phyloP scores from a whole-genome alignment of 2,113 vertebrate species.

The Chiloscyllium plagiosum region DNA sequence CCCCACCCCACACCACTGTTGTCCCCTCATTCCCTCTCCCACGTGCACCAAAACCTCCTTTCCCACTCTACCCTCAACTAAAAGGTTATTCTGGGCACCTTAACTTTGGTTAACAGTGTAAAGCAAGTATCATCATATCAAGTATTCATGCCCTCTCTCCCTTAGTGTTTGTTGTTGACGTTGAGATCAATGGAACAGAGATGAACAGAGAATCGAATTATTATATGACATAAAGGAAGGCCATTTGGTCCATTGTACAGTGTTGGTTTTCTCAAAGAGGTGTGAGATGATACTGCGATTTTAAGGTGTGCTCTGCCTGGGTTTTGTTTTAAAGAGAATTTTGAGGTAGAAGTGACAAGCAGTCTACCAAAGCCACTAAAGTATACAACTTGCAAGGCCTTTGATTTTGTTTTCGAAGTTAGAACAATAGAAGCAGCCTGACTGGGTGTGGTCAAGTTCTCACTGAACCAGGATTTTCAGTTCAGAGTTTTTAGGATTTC shows the following conservation, averaged over 20 bases:
- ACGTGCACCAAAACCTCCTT: too few relatives aligned
- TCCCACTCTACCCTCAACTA: neutral
- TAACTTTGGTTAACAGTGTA: neutral
- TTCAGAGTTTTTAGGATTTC: too few relatives aligned
- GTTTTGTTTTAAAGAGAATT: too few relatives aligned
- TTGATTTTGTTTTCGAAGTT: too few relatives aligned
- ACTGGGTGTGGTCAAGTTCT: too few relatives aligned
- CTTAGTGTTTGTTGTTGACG: neutral
- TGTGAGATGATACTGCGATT: neutral
- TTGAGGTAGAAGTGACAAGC: too few relatives aligned
- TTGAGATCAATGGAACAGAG: neutral
- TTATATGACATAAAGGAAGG: too few relatives aligned
- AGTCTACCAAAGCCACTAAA: too few relatives aligned
- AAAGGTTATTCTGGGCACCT: neutral
- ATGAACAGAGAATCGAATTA: neutral
- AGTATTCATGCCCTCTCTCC: neutral
- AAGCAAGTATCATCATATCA: neutral
- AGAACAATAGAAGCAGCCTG: too few relatives aligned
- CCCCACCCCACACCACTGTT: neutral
- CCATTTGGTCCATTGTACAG: neutral
- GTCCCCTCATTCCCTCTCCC: neutral
- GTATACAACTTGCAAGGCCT: too few relatives aligned
- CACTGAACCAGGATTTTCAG: too few relatives aligned
- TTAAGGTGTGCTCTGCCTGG: too few relatives aligned
- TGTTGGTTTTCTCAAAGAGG: neutral